Evolutionary conservation across 2,888 invertebrate species (phyloP).

Genomic region (Bedellia somnulentella): DNA sequence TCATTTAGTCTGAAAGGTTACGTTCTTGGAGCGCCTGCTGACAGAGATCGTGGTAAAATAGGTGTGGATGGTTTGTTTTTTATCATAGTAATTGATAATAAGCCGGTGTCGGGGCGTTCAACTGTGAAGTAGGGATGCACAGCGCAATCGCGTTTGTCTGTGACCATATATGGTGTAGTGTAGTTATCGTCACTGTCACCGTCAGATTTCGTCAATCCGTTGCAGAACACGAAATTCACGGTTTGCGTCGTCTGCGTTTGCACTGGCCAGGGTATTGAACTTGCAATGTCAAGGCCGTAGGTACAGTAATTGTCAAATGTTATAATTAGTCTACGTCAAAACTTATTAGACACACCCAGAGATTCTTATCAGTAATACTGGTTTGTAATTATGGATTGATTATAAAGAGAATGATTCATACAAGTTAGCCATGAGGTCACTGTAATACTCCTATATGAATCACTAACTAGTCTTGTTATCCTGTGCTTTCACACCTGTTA

Average conservation of each 20-base stretch:
- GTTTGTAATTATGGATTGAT: no score
- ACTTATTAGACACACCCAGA: conserved; percentile 1
- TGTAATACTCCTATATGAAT: no score
- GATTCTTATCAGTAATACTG: conserved; percentile 2
- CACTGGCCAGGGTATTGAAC: conserved; percentile 24
- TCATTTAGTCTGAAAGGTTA: conserved; percentile 48
- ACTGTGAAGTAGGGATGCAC: conserved; percentile 33
- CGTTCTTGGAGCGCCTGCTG: conserved; percentile 46
- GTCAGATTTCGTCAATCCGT: conserved; percentile 21
- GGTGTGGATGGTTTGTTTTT: no score
- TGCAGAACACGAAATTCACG: background rate
- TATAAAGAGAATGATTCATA: no score
- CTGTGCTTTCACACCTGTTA: no score
- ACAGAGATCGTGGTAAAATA: no score
- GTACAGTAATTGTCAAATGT: background rate
- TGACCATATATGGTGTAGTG: conserved; percentile 54
- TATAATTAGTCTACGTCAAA: background rate
- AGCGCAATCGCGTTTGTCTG: conserved; percentile 51
- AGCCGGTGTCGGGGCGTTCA: conserved; percentile 36
- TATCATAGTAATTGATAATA: no score
- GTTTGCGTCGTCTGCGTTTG: conserved; percentile 6
- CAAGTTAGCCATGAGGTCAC: no score
- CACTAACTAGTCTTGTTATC: no score
- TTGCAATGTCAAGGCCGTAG: conserved; percentile 35
- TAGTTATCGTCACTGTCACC: conserved; percentile 27